These are phyloP conservation scores for Trichechus manatus DNA, from an alignment of 2,113 vertebrate species.

Conservation along the genomic window DNA sequence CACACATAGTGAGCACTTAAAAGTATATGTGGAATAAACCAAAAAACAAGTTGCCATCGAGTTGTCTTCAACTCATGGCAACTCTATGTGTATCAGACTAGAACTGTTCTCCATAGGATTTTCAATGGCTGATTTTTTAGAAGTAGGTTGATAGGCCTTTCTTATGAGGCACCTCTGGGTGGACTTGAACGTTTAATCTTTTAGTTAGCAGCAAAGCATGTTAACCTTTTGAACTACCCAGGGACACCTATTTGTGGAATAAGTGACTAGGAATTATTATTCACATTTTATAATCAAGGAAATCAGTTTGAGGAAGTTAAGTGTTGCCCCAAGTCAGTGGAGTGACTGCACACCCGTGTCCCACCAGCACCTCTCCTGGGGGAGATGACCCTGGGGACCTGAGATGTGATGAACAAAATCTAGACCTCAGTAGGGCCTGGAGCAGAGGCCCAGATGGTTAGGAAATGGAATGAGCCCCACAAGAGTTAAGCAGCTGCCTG, in stretches of 20 bases:
- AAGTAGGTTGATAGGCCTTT: too few relatives aligned
- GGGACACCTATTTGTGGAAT: not conserved
- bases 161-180: too few relatives aligned
- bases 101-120: too few relatives aligned
- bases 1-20: not conserved
- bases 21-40: not conserved
- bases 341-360: not conserved
- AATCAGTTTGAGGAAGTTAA: not conserved
- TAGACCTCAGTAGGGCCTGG: not conserved
- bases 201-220: too few relatives aligned
- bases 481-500: not conserved
- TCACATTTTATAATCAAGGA: not conserved
- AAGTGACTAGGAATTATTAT: not conserved
- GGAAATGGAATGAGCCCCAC: not conserved
- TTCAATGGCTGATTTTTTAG: too few relatives aligned
- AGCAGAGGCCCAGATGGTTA: not conserved
- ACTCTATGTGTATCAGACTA: too few relatives aligned
- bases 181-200: too few relatives aligned
- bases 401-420: not conserved
- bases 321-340: not conserved
- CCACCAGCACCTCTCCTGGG: not conserved
- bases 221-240: too few relatives aligned
- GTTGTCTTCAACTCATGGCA: too few relatives aligned
- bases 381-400: too few relatives aligned
- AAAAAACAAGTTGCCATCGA: too few relatives aligned